Evolutionary conservation across 2,113 vertebrate species (phyloP).

Genomic region (Megaleporinus macrocephalus): DNA sequence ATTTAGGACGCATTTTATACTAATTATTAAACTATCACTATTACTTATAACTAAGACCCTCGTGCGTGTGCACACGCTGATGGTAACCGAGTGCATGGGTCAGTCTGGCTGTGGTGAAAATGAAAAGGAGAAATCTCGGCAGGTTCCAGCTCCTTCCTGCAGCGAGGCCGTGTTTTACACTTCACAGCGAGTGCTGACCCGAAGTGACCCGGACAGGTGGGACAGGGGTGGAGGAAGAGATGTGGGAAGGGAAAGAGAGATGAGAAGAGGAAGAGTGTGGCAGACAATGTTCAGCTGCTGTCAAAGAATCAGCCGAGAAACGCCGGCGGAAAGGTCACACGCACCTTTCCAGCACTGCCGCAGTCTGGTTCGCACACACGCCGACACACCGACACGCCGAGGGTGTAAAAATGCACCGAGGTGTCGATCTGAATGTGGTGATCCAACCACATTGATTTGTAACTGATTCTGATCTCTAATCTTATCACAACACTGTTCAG

Average conservation of each 20-base stretch:
- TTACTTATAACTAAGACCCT: not conserved
- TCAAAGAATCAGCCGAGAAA: conserved; percentile 39
- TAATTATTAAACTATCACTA: not conserved
- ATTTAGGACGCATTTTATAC: no score
- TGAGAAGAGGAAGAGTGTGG: conserved; percentile 32
- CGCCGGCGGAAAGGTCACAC: conserved; percentile 49
- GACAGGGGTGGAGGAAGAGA: conserved; percentile 9
- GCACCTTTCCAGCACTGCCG: conserved; percentile 22
- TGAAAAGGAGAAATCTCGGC: conserved; percentile 30
- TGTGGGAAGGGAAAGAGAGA: conserved; percentile 41
- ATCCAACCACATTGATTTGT: no score
- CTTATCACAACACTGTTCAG: no score
- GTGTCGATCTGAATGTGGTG: no score
- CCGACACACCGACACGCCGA: not conserved
- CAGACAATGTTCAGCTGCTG: conserved; percentile 27
- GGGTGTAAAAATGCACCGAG: no score
- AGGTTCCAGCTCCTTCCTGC: conserved; percentile 29
- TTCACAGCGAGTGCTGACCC: conserved; percentile 45
- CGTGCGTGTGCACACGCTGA: not conserved
- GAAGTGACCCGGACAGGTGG: conserved; percentile 39
- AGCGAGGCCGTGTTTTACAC: conserved; percentile 46
- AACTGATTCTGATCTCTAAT: no score
- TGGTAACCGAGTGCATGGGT: not conserved
- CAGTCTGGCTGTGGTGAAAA: conserved; percentile 37
- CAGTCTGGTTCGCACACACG: conserved; percentile 3